phyloP scores from a whole-genome alignment of 2,113 vertebrate species.

The Dromaius novaehollandiae region DNA sequence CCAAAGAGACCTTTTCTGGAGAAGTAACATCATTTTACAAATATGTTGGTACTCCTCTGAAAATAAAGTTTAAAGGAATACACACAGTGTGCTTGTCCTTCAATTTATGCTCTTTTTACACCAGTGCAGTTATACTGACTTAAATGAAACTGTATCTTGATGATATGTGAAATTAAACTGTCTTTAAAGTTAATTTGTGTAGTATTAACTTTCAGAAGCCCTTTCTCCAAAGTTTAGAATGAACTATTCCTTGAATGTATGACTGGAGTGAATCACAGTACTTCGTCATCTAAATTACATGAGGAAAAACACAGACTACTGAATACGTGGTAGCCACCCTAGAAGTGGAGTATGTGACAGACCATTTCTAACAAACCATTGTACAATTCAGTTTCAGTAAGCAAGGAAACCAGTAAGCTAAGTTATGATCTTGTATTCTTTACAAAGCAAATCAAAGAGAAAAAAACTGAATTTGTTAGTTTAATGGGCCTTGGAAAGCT shows the following conservation, averaged over 20 bases:
- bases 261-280: neutral
- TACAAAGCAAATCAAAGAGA: neutral
- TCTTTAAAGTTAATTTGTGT: neutral
- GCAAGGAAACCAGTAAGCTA: neutral
- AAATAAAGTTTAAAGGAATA: neutral
- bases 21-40: neutral
- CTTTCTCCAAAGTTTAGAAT: neutral
- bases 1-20: neutral
- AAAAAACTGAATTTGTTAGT: neutral
- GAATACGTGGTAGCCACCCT: neutral
- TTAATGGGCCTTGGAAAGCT: slow-evolving; percentile 13
- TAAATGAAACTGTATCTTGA: neutral
- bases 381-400: neutral
- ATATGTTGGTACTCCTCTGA: neutral
- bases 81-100: neutral
- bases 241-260: neutral
- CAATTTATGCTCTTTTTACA: neutral
- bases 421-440: neutral
- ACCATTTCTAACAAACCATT: neutral
- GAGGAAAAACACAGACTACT: neutral
- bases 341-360: neutral
- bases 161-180: neutral
- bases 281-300: neutral
- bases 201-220: neutral
- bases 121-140: neutral